A percentile compares a stretch with the other conserved stretches of the same genome.
Evolutionary conservation across 2,113 vertebrate species (phyloP).

Genomic region (Podarcis cretensis): DNA sequence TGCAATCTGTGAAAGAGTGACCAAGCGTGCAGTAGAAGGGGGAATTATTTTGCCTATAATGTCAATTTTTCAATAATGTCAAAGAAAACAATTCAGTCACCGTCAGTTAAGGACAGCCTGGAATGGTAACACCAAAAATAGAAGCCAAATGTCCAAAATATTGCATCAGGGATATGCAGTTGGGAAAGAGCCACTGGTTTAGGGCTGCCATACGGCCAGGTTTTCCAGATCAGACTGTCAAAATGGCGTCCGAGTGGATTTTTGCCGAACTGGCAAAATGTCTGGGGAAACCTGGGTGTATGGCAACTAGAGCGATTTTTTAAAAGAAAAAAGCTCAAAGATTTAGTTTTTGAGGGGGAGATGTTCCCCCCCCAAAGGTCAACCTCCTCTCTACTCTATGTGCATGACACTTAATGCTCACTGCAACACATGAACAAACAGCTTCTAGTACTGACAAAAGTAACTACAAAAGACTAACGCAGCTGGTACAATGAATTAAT

Average conservation of each 20-base stretch:
- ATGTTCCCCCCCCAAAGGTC: too few species aligned
- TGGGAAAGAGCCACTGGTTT: neutral
- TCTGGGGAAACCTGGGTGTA: too few species aligned
- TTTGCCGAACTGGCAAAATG: too few species aligned
- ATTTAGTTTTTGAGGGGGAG: too few species aligned
- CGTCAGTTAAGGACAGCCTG: neutral
- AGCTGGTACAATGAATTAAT: neutral
- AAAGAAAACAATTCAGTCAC: neutral
- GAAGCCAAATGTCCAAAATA: neutral
- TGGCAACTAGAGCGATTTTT: too few species aligned
- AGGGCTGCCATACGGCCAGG: too few species aligned
- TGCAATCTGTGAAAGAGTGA: neutral
- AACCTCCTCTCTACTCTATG: too few species aligned
- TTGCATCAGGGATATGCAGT: neutral
- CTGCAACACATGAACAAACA: neutral
- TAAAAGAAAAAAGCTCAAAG: too few species aligned
- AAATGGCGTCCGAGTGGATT: too few species aligned
- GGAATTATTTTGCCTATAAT: accelerated
- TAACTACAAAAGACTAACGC: neutral
- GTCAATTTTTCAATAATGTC: neutral
- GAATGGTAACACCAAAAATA: neutral
- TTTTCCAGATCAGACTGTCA: too few species aligned
- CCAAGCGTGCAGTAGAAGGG: neutral
- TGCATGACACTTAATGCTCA: neutral
- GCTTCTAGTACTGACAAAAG: neutral